Evolutionary conservation across 92 coral and sea anemone genomes (phyloP), one percentile per base, ranked within the genome.

Genomic region (Bergia sp.): DNA sequence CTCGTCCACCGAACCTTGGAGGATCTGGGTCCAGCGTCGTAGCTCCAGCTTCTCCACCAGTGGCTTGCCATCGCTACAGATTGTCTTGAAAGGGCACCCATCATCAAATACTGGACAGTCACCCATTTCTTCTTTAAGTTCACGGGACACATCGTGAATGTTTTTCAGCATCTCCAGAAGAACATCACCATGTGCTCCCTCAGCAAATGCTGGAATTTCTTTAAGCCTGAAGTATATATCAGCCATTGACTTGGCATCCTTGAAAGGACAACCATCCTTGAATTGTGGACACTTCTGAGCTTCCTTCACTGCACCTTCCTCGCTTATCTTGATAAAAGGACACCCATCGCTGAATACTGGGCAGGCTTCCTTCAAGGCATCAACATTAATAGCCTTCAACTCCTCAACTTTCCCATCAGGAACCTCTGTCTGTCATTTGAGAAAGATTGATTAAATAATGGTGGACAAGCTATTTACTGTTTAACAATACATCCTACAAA

Each of bases 331-430:
- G 45, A 92, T 84, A 85, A 95, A 95, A 20, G 99, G 99, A 81
- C 99, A 96, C 74, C 99, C 99, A 43, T 95, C 95, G 76, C 92
- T 93, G 88, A 96, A 96, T 41, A 98, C 99, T 23, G 99, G 99
- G 87, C 98, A 96, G 38, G 93, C 78, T 8, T 96, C 96, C 65
- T 96, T 95, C 20, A 96, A 88, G 37, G 90, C 57, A 81, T 92
- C 93, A 37, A 73, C 89, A 76, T 96, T 93, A 18, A 92, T 75
- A 18, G 92, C 91, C 73, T 92, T 91, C 42, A 95, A 38, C 66
- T 82, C 81, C 65, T 90, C 89, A 13, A 91, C 50, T 20, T 92
- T 94, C 21, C 94, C 88, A 8, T 91, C 82, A 3, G 94, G 95
- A 85, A 95, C 94, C 86, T 96, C 96, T 4, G 88, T 85, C 90